Evolutionary conservation across 92 coral and sea anemone species (phyloP), one percentile per base, ranked within the genome.

Genomic region (Zoanthus solanderi): DNA sequence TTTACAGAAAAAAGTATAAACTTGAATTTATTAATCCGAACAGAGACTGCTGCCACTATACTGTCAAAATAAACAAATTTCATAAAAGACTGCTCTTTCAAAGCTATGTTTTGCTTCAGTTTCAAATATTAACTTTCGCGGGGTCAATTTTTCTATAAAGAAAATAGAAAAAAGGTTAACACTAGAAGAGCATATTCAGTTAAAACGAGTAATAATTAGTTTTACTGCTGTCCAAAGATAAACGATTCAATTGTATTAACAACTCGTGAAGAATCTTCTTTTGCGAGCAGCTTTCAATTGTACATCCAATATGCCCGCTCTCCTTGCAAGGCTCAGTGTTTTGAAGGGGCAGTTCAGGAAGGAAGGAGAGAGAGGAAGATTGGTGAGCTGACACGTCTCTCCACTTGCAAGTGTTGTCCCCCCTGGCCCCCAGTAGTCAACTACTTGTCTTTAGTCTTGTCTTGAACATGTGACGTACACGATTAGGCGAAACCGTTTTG

Each of bases 371-470:
- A 65, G 91, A 75, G 58, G 91, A 58, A 12, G 63, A 75, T 77
- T 88, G 78, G 78, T 63, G 87, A 89, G 79, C 87, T 79, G 90
- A 85, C 89, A 81, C 85, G 63, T 76, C 60, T 84, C 76, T 77
- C 61, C 61, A 88, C 89, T 76, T 29, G 53, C 58, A 37, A 87
- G 61, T 66, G 60, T 7, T 7, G 9, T 81, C 85, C 85, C 54
- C 94, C 92, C 87, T 84, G 87, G 83, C 98, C 94, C 89, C 94
- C 66, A 91, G 92, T 84, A 92, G 98, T 95, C 98, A 95, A 78
- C 94, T 93, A 89, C 84, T 95, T 16, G 96, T 84, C 68, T 92
- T 95, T 84, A 90, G 61, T 56, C 98, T 91, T 57, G 93, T 71
- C 77, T 88, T 89, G 79, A 88, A 88, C 89, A 93, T 88, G 84